Percentiles rank a stretch among this genome's conserved stretches.
Evolutionary conservation across 2,888 invertebrate genomes (phyloP).

Genomic region (Arrhopalites spinosus): DNA sequence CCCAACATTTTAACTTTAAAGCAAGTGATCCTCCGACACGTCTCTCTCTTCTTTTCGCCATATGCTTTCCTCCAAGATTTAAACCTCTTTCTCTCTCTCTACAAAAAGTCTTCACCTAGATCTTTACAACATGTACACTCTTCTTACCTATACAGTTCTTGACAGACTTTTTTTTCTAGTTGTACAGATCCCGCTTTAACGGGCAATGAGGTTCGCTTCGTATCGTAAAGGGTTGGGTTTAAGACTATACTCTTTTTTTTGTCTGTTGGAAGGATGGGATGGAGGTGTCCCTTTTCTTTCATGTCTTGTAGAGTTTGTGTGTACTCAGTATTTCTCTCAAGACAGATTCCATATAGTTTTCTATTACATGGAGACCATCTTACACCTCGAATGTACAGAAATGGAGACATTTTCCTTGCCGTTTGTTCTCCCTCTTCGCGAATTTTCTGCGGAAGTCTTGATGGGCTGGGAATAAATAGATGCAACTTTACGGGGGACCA

Average conservation of each 20-base stretch:
- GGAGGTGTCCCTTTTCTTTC: too few species aligned
- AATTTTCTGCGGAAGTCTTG: constrained; percentile 32
- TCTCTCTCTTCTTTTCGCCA: background rate
- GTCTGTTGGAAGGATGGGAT: too few species aligned
- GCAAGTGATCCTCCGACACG: background rate
- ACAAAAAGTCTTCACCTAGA: background rate
- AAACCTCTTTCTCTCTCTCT: background rate
- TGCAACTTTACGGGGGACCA: constrained; percentile 23
- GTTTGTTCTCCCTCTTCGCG: constrained; percentile 28
- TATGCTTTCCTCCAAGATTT: background rate
- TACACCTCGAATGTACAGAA: too few species aligned
- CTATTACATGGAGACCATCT: too few species aligned
- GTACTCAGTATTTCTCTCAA: too few species aligned
- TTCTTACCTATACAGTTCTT: background rate
- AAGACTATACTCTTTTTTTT: too few species aligned
- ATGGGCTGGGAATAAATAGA: constrained; percentile 32
- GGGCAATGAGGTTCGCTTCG: too few species aligned
- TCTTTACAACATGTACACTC: constrained; percentile 8
- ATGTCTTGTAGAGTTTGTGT: too few species aligned
- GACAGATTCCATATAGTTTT: too few species aligned
- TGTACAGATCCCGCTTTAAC: too few species aligned
- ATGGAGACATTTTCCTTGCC: background rate
- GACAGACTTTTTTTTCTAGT: background rate
- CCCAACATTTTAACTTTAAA: background rate
- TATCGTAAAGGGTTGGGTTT: too few species aligned